These are phyloP conservation scores for Hemibagrus guttatus DNA, from an alignment of 2,797 vertebrate species.

Conservation along the genomic window DNA sequence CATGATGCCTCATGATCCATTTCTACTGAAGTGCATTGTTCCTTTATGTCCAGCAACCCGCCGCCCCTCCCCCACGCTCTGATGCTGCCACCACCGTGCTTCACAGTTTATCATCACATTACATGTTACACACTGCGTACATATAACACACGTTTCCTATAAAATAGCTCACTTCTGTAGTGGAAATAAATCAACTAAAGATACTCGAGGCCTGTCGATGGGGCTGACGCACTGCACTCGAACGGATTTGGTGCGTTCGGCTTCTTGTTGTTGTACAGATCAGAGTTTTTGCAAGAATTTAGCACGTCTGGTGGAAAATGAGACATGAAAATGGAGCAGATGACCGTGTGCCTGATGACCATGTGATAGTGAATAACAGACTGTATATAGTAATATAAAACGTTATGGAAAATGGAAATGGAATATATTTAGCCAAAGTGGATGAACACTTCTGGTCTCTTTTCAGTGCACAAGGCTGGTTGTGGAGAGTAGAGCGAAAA, in stretches of 20 bases:
- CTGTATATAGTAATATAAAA: neutral
- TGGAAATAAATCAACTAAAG: neutral
- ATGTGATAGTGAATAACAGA: neutral
- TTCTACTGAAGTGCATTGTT: neutral
- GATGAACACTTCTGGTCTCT: neutral
- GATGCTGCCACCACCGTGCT: neutral
- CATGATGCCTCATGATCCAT: neutral
- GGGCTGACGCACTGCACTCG: neutral
- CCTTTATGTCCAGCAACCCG: neutral
- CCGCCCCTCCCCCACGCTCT: too few relatives aligned
- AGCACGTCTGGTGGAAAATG: neutral
- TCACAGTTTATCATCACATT: neutral
- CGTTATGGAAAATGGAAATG: neutral
- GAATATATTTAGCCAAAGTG: neutral
- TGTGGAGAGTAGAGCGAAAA: neutral
- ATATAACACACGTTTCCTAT: neutral
- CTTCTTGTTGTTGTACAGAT: neutral
- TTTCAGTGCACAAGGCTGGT: neutral
- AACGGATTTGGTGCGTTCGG: neutral
- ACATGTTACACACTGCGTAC: neutral
- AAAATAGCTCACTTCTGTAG: neutral
- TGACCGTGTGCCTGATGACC: neutral
- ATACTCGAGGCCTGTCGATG: neutral
- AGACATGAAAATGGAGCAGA: neutral
- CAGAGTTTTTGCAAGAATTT: neutral